Base-by-base conservation (phyloP, 1,140 invertebrate species). In the Zaprionus inermis region DNA sequence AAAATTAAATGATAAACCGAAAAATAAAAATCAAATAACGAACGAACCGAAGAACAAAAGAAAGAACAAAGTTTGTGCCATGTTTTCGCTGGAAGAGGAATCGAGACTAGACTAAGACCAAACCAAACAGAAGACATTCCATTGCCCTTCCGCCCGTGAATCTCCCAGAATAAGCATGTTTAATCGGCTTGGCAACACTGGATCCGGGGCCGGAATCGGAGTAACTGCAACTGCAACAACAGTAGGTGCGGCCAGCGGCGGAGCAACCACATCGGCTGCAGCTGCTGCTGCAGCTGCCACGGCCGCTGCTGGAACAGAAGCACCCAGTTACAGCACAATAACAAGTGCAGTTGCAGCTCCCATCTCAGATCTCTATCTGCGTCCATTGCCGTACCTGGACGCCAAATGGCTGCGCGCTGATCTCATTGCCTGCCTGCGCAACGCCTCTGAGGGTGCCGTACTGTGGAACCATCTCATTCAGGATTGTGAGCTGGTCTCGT, bases 401-500 rank as follows among this genome's bases (percentile, higher is more conserved):
- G 63, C 68, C 12, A 92, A 92, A 74, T 92, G 92, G 92, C 70
- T 92, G 68, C 80, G 92, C 34, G 91, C 91, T 49, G 92, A 92
- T 91, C 82, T 92, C 66, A 91, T 91, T 36, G 74, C 81, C 44
- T 89, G 81, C 68, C 69, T 92, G 60, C 90, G 92, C 55, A 90
- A 90, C 58, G 65, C 72, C 28, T 76, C 81, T 64, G 80, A 91
- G 52, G 77, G 77, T 14, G 82, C 92, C 7, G 72, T 92, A 11
- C 69, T 92, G 7, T 92, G 91, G 90, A 92, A 92, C 61, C 89
- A 92, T 74, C 59, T 92, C 0, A 91, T 92, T 18, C 90, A 91
- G 64, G 91, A 92, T 64, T 91, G 84, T 55, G 92, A 92, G 61
- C 69, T 92, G 46, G 91, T 92, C 6, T 91, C 89, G 6, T 89